These are phyloP conservation scores for Ivindomyrus marchei DNA, from an alignment of 2,113 vertebrate genomes.

Conservation along the genomic window DNA sequence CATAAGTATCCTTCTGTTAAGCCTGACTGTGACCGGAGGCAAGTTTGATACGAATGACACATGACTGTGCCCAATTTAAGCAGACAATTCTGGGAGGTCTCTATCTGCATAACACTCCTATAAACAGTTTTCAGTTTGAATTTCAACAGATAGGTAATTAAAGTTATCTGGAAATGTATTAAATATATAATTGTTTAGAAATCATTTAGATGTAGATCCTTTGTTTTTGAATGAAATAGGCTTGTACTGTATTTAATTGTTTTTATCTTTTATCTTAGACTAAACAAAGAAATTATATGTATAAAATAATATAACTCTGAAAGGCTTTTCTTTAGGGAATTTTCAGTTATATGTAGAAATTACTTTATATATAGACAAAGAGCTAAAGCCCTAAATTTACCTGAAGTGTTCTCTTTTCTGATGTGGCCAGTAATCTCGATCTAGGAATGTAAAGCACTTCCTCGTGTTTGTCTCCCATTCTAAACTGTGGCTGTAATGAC, in stretches of 20 bases:
- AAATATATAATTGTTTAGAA: not conserved
- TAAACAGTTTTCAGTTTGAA: not conserved
- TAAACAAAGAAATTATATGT: not conserved
- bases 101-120: not conserved
- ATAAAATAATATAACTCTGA: not conserved
- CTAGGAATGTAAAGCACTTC: slow-evolving; percentile 43
- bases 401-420: slow-evolving; percentile 12
- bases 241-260: not conserved
- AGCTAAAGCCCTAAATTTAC: slow-evolving; percentile 30
- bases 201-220: not conserved
- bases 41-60: not conserved
- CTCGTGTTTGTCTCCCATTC: slow-evolving; percentile 17
- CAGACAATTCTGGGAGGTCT: not conserved
- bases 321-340: not conserved
- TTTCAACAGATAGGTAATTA: not conserved
- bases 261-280: not conserved
- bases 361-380: slow-evolving; percentile 27
- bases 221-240: not conserved
- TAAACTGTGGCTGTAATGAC: slow-evolving; percentile 49
- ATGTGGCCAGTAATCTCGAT: slow-evolving; percentile 43
- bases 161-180: not conserved
- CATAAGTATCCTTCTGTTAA: not conserved
- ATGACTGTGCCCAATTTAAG: not conserved
- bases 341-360: not conserved
- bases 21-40: not conserved